Percentiles rank a stretch among this genome's conserved stretches.
phyloP scores from a whole-genome alignment of 2,797 vertebrate species.

The Emydoidea blandingii region DNA sequence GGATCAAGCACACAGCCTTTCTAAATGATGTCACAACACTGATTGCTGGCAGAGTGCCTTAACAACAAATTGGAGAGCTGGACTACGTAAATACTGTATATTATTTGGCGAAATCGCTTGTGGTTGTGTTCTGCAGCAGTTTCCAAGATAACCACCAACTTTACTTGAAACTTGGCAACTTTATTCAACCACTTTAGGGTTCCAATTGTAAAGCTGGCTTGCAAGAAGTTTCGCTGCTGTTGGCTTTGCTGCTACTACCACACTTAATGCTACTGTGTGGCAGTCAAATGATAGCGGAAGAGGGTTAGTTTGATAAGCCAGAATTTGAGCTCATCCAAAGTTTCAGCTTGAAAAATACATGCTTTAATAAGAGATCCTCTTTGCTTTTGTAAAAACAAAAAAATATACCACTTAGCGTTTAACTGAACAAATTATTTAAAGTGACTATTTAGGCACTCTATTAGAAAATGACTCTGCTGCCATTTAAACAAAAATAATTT shows the following conservation, averaged over 20 bases:
- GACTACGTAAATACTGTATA: slow-evolving; percentile 79
- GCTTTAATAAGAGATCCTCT: not conserved
- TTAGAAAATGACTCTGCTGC: slow-evolving; percentile 7
- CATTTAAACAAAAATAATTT: not conserved
- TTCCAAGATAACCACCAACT: slow-evolving; percentile 80
- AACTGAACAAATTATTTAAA: slow-evolving; percentile 1
- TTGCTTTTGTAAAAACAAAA: not conserved
- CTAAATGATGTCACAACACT: slow-evolving; percentile 75
- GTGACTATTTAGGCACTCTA: not conserved
- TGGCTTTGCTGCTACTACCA: slow-evolving; percentile 17
- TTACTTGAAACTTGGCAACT: slow-evolving; percentile 75
- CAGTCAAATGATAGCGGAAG: not conserved
- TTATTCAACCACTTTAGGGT: slow-evolving; percentile 59
- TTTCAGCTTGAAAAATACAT: slow-evolving; percentile 35
- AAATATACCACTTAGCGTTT: rapidly evolving
- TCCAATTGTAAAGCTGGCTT: slow-evolving; percentile 67
- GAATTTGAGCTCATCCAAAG: slow-evolving; percentile 34
- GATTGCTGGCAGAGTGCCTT: slow-evolving; percentile 72
- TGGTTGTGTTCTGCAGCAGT: slow-evolving; percentile 75
- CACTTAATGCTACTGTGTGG: slow-evolving; percentile 42
- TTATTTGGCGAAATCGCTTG: slow-evolving; percentile 80
- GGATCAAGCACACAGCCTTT: slow-evolving; percentile 57
- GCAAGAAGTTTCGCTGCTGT: slow-evolving; percentile 38
- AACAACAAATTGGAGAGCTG: slow-evolving; percentile 72
- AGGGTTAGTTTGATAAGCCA: slow-evolving; percentile 52